phyloP scores from a whole-genome alignment of 2,797 vertebrate genomes.

The Gallinago nigripennis region DNA sequence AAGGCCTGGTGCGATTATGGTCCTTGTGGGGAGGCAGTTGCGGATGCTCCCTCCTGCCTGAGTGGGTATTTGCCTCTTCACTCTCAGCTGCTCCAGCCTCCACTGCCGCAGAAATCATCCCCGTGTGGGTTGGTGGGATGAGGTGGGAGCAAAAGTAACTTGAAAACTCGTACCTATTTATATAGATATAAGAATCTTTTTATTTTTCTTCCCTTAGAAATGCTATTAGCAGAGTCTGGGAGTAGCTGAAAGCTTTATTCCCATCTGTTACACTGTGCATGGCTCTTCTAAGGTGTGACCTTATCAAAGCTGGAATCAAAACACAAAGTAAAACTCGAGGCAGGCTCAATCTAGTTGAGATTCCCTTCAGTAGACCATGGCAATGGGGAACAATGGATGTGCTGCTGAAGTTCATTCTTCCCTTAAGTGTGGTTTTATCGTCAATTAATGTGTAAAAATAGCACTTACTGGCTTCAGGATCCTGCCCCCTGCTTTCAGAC shows the following conservation, averaged over 20 bases:
- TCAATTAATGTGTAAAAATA: neutral
- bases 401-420: constrained; percentile 41
- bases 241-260: constrained; percentile 72
- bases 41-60: neutral
- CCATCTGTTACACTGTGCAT: constrained; percentile 67
- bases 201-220: constrained; percentile 51
- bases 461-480: neutral
- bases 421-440: neutral
- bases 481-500: neutral
- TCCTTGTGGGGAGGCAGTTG: neutral
- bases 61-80: constrained; percentile 26
- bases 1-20: fast-evolving
- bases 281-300: constrained; percentile 77
- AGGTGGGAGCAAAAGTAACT: constrained; percentile 23
- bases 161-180: constrained; percentile 24
- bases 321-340: constrained; percentile 69
- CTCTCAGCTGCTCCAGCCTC: constrained; percentile 24
- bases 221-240: constrained; percentile 58
- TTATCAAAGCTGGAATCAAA: constrained; percentile 79
- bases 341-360: constrained; percentile 75
- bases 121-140: constrained; percentile 42
- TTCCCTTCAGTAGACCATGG: constrained; percentile 70
- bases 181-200: constrained; percentile 18
- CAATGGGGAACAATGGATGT: constrained; percentile 62
- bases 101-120: constrained; percentile 38